phyloP scores from a whole-genome alignment of 2,113 vertebrate genomes.

The Bos javanicus region DNA sequence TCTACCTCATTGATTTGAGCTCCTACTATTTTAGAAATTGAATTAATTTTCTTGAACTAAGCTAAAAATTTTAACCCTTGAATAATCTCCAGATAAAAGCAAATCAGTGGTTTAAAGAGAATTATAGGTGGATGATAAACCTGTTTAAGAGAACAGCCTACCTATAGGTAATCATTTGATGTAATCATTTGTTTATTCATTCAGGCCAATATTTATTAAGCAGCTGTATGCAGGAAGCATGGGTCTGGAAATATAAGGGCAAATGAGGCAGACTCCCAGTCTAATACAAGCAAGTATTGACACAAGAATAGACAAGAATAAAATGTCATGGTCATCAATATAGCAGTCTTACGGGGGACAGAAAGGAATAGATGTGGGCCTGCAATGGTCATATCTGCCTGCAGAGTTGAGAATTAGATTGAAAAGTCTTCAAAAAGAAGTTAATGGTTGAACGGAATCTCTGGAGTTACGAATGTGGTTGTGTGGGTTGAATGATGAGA shows the following conservation, averaged over 20 bases:
- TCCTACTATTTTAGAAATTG: slow-evolving; percentile 12
- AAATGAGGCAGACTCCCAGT: neutral
- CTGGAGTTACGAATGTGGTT: neutral
- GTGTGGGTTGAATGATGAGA: neutral
- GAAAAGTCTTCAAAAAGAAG: neutral
- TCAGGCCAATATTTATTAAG: neutral
- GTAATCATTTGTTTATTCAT: neutral
- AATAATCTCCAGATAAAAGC: neutral
- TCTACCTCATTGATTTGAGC: neutral
- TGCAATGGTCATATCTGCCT: neutral
- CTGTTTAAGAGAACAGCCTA: neutral
- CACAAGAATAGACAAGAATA: neutral
- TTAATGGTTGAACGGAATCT: neutral
- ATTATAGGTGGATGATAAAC: neutral
- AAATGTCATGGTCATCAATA: neutral
- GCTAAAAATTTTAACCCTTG: slow-evolving; percentile 14
- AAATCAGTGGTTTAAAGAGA: neutral
- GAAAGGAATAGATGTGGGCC: neutral
- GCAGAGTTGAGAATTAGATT: neutral
- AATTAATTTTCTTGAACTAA: slow-evolving; percentile 38
- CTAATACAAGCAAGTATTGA: neutral
- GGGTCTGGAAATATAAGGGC: slow-evolving; percentile 4
- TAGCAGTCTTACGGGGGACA: neutral
- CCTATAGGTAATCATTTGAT: neutral
- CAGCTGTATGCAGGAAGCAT: neutral